Evolutionary conservation across 2,888 invertebrate genomes (phyloP).

Genomic region (Abrostola tripartita): DNA sequence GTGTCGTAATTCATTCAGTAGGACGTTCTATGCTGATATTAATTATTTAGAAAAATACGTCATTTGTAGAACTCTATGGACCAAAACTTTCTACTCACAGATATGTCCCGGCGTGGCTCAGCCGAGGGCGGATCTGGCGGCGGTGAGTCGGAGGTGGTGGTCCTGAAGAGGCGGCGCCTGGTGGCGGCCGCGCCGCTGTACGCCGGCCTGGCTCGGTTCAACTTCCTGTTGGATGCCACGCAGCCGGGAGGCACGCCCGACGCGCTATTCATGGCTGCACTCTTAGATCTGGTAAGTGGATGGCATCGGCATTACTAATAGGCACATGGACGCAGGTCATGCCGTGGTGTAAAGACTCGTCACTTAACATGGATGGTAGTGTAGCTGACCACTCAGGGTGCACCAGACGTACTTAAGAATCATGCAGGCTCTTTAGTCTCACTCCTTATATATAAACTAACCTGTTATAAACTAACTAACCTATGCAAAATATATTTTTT

Average conservation of each 20-base stretch:
- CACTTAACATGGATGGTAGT: no score
- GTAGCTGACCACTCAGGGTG: no score
- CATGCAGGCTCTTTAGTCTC: no score
- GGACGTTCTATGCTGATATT: no score
- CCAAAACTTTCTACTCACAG: conserved; percentile 61
- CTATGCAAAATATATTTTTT: conserved; percentile 53
- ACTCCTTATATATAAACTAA: no score
- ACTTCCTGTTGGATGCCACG: conserved; percentile 97
- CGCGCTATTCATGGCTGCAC: conserved; percentile 97
- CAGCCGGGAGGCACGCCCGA: conserved; percentile 99
- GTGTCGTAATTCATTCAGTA: no score
- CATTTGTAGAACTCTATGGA: no score
- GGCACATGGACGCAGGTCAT: no score
- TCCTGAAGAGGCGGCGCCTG: conserved; percentile 95
- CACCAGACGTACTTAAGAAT: no score
- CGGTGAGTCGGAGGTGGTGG: conserved; percentile 94
- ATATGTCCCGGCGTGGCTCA: conserved; percentile 92
- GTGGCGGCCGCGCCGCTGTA: conserved; percentile 93
- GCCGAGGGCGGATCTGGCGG: conserved; percentile 92
- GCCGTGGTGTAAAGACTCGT: no score
- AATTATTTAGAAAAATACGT: no score
- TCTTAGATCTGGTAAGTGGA: conserved; percentile 95
- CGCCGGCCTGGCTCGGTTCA: conserved; percentile 96
- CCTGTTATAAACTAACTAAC: no score
- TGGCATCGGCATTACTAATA: not conserved